Conservation (phyloP, 2,888 invertebrate genomes). For the Allacma fusca region DNA sequence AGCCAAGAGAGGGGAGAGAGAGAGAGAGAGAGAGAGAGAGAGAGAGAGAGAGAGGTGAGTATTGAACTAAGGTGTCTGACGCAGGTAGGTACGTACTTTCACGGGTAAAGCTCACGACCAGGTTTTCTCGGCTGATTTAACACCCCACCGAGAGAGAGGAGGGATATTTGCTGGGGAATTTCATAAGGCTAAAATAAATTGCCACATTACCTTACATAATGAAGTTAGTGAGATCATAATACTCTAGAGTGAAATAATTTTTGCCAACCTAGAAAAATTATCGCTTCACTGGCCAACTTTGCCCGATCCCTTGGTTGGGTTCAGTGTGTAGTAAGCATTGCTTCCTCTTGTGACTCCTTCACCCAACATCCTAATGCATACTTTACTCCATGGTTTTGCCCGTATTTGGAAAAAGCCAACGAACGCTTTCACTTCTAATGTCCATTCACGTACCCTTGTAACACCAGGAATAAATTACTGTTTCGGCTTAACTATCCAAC, state of each 20-base stretch:
- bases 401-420: not conserved
- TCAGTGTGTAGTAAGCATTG: conserved; percentile 3
- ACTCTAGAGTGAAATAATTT: conserved; percentile 41
- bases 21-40: not conserved
- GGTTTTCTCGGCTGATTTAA: conserved; percentile 35
- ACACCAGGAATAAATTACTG: not conserved
- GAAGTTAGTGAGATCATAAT: conserved; percentile 38
- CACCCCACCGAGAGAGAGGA: conserved; percentile 26
- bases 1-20: not conserved
- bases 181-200: conserved; percentile 39
- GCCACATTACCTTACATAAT: conserved; percentile 39
- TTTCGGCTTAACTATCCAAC: conserved; percentile 3
- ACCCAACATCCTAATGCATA: not conserved
- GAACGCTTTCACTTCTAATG: conserved; percentile 3
- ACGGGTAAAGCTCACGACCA: conserved; percentile 9
- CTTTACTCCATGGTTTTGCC: not conserved
- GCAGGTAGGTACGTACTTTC: conserved; percentile 25
- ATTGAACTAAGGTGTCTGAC: conserved; percentile 21
- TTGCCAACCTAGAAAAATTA: conserved; percentile 36
- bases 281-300: conserved; percentile 25
- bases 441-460: conserved; percentile 11
- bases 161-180: conserved; percentile 24
- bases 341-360: not conserved
- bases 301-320: not conserved
- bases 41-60: not conserved